Evolutionary conservation across 2,797 vertebrate genomes (phyloP).

Genomic region (Halcyon leucocephala): DNA sequence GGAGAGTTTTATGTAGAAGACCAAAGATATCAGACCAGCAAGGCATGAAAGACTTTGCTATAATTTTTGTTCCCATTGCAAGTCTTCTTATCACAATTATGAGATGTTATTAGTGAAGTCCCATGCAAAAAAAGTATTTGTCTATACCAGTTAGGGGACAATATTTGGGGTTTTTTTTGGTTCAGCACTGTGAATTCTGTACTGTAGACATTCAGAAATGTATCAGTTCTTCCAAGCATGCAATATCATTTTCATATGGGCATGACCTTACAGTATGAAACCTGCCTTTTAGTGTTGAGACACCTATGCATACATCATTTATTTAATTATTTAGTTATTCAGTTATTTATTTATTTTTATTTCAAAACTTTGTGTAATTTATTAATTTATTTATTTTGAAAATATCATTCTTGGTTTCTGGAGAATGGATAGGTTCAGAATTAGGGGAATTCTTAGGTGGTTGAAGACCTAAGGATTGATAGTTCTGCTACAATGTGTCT

Average conservation of each 20-base stretch:
- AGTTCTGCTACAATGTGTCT: neutral
- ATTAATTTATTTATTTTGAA: neutral
- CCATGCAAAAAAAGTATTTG: neutral
- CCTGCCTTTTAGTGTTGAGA: neutral
- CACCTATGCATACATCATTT: rapidly evolving
- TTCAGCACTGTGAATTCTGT: neutral
- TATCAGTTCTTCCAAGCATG: neutral
- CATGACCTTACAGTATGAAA: neutral
- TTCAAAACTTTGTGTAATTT: neutral
- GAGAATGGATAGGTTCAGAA: neutral
- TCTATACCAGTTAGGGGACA: neutral
- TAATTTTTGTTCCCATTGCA: neutral
- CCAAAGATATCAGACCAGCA: neutral
- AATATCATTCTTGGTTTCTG: neutral
- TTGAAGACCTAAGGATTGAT: neutral
- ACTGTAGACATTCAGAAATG: neutral
- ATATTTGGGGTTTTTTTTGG: neutral
- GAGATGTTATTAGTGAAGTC: neutral
- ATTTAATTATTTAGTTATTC: neutral
- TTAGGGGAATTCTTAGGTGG: neutral
- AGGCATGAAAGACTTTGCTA: neutral
- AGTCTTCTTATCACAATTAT: neutral
- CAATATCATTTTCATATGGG: neutral
- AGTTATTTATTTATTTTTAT: neutral
- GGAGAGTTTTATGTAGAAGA: neutral